These are phyloP conservation scores for Mesorhabditis belari DNA, from an alignment of 2,888 invertebrate genomes.

Conservation along the genomic window DNA sequence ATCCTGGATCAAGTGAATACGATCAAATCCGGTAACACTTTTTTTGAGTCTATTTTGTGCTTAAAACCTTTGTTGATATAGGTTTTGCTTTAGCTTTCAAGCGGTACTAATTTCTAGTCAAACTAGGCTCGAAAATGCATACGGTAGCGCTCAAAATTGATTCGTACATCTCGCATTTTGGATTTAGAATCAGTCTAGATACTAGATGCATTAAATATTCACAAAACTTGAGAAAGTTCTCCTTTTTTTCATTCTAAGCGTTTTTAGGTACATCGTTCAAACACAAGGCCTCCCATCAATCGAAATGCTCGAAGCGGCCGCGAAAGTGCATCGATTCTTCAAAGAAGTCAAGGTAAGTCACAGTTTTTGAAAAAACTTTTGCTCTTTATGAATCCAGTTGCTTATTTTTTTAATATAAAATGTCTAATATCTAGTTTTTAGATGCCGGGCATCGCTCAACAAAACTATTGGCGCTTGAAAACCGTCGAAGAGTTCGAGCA, in stretches of 20 bases:
- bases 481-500: conserved; percentile 96
- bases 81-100: no score
- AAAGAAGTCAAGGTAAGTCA: conserved; percentile 27
- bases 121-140: no score
- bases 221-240: no score
- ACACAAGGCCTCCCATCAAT: conserved; percentile 95
- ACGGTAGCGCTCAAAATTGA: no score
- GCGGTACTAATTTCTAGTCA: no score
- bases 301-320: conserved; percentile 91
- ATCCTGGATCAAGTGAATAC: conserved; percentile 97
- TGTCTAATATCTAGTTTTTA: conserved; percentile 1
- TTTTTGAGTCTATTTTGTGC: no score
- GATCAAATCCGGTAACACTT: conserved; percentile 63
- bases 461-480: conserved; percentile 62
- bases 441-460: conserved; percentile 6
- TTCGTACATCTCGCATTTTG: no score
- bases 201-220: no score
- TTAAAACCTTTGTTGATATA: no score
- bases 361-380: neutral
- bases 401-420: no score
- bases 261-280: conserved; percentile 68
- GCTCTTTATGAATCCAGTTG: neutral
- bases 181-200: no score
- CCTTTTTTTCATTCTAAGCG: no score
- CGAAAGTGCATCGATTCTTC: conserved; percentile 96